phyloP scores from a whole-genome alignment of 2,113 vertebrate species.

The Loxodonta africana region DNA sequence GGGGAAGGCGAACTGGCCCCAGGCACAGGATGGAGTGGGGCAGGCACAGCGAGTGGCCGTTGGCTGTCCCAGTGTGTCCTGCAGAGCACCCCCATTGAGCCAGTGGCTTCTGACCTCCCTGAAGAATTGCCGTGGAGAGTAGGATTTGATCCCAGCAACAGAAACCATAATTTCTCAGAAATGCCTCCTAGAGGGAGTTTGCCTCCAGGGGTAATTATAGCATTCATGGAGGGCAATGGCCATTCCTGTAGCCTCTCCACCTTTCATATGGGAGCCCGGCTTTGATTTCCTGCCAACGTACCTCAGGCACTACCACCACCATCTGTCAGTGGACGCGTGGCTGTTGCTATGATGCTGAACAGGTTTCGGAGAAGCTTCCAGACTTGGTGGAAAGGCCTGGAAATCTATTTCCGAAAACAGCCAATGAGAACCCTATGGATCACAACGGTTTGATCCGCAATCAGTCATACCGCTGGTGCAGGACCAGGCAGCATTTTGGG shows the following conservation, averaged over 20 bases:
- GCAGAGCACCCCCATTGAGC: neutral
- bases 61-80: neutral
- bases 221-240: neutral
- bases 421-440: neutral
- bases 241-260: neutral
- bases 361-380: neutral
- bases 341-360: neutral
- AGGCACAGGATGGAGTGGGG: neutral
- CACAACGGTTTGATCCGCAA: neutral
- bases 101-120: neutral
- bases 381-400: neutral
- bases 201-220: neutral
- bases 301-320: neutral
- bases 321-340: neutral
- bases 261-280: neutral
- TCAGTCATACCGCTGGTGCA: neutral
- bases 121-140: neutral
- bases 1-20: neutral
- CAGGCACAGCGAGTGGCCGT: fast-evolving
- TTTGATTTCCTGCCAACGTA: neutral
- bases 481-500: no score
- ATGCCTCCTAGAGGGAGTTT: neutral
- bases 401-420: neutral
- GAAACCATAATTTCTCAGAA: neutral
- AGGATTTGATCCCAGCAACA: neutral